Evolutionary conservation across 1,140 invertebrate genomes (phyloP).

Genomic region (Spodoptera litura): DNA sequence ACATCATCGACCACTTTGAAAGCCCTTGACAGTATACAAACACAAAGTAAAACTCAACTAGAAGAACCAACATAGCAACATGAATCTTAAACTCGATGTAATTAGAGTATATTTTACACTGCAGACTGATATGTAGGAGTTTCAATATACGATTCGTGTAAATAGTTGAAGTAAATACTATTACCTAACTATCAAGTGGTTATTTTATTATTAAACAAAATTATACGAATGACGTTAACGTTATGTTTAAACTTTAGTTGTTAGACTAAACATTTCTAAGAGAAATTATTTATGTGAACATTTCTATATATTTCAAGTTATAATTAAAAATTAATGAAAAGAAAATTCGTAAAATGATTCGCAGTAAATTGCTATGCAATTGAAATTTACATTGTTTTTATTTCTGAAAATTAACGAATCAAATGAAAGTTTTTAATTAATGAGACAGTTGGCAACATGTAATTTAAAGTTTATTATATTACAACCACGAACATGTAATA

Average conservation of each 20-base stretch:
- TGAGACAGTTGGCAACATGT: too few relatives aligned
- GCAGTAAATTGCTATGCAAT: background rate
- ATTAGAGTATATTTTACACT: constrained; percentile 77
- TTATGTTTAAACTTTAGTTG: background rate
- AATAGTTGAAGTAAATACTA: constrained; percentile 43
- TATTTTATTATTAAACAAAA: constrained; percentile 24
- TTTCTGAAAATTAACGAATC: too few relatives aligned
- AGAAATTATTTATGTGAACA: constrained; percentile 11
- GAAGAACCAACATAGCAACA: constrained; percentile 82
- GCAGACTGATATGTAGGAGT: constrained; percentile 82
- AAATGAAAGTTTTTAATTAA: too few relatives aligned
- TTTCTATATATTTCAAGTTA: background rate
- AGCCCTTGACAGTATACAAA: constrained; percentile 51
- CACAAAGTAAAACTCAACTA: constrained; percentile 57
- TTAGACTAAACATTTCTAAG: constrained; percentile 21
- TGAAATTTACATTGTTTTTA: background rate
- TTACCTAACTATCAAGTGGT: constrained; percentile 40
- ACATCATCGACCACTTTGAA: constrained; percentile 70
- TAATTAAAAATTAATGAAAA: background rate
- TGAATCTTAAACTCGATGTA: constrained; percentile 67
- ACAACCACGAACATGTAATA: background rate
- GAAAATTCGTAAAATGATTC: too few relatives aligned
- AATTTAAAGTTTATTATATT: background rate
- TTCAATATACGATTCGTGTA: constrained; percentile 62
- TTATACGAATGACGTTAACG: constrained; percentile 1